These are phyloP conservation scores for Periophthalmus magnuspinnatus DNA, from an alignment of 2,797 vertebrate species.

Conservation along the genomic window DNA sequence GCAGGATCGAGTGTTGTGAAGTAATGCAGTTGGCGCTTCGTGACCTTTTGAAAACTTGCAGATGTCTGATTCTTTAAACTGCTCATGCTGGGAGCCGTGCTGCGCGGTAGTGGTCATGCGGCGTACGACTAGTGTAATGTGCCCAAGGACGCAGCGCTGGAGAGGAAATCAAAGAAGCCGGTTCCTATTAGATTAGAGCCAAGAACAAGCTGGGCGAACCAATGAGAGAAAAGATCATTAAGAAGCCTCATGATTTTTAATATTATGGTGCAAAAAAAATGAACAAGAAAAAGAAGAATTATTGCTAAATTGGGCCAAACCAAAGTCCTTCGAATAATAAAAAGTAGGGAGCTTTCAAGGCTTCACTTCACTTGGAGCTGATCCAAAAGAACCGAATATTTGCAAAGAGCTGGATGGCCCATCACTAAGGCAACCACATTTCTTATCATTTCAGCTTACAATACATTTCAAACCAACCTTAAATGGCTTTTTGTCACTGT, in stretches of 20 bases:
- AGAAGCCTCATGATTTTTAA: neutral
- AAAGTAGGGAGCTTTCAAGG: neutral
- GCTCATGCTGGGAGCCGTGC: slow-evolving; percentile 46
- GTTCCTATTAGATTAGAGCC: neutral
- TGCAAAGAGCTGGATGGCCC: too few species aligned
- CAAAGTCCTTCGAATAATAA: neutral
- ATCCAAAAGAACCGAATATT: neutral
- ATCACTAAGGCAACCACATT: neutral
- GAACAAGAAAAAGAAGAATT: neutral
- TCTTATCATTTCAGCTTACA: neutral
- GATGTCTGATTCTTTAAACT: slow-evolving; percentile 61
- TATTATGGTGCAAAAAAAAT: neutral
- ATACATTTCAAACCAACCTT: neutral
- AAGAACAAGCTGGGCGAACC: neutral
- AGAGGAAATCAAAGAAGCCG: neutral
- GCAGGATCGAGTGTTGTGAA: slow-evolving; percentile 10
- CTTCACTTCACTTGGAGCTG: neutral
- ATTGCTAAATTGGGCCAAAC: neutral
- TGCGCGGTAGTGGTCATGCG: slow-evolving; percentile 42
- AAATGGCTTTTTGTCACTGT: neutral
- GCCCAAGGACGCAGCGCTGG: slow-evolving; percentile 26
- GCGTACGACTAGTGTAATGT: slow-evolving; percentile 28
- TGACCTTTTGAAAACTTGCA: slow-evolving; percentile 65
- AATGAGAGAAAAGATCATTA: neutral
- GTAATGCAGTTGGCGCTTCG: slow-evolving; percentile 46